Conservation (phyloP, 2,888 invertebrate species). For the Artemia sinica region DNA sequence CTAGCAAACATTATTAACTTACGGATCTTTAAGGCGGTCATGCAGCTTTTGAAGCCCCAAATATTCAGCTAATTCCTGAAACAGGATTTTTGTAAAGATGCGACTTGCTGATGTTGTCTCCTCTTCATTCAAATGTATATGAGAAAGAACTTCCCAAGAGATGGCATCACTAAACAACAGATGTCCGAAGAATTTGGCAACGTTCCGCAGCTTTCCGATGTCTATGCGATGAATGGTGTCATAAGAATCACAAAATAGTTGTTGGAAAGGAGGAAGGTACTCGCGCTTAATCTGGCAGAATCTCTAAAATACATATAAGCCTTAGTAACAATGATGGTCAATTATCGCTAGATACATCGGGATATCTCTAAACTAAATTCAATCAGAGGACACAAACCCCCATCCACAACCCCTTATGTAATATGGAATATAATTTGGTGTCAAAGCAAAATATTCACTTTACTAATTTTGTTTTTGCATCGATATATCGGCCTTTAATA, state of each 20-base stretch:
- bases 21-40: conserved; percentile 72
- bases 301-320: conserved; percentile 33
- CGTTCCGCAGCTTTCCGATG: conserved; percentile 83
- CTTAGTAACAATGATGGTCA: too few species aligned
- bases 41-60: conserved; percentile 87
- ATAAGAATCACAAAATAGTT: conserved; percentile 87
- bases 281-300: conserved; percentile 87
- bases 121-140: conserved; percentile 81
- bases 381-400: too few species aligned
- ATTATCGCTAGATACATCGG: too few species aligned
- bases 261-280: conserved; percentile 80
- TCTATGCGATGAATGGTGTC: conserved; percentile 85
- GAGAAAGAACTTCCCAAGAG: conserved; percentile 78
- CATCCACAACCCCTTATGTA: too few species aligned
- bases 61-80: conserved; percentile 80
- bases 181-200: conserved; percentile 93
- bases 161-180: conserved; percentile 89
- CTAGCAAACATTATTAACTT: conserved; percentile 34
- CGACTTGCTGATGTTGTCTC: conserved; percentile 93
- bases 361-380: too few species aligned
- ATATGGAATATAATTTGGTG: too few species aligned
- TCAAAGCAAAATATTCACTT: too few species aligned
- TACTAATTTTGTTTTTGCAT: too few species aligned
- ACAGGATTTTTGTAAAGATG: conserved; percentile 92
- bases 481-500: too few species aligned